Conservation (phyloP, 2,113 vertebrate genomes). For the Ramphastos sulfuratus region DNA sequence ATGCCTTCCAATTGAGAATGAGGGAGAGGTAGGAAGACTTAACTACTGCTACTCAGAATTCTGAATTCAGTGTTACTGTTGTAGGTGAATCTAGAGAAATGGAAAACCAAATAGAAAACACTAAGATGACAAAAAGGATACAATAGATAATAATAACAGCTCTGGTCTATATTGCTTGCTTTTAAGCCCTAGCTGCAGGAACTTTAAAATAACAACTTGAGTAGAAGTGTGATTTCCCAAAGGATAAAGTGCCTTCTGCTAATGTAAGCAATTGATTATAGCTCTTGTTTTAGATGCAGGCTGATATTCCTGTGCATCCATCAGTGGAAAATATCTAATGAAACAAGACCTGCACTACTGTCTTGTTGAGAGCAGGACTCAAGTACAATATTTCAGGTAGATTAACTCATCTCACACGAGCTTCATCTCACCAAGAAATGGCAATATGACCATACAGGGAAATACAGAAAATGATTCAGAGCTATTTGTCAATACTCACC, state of each 20-base stretch:
- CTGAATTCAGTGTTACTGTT: neutral
- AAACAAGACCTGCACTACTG: neutral
- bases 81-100: neutral
- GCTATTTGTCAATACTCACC: slow-evolving; percentile 75
- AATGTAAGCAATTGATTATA: neutral
- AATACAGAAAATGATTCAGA: neutral
- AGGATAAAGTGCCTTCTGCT: neutral
- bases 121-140: neutral
- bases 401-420: neutral
- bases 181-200: neutral
- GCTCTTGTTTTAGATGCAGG: neutral
- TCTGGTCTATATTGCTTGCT: neutral
- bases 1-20: neutral
- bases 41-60: neutral
- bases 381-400: neutral
- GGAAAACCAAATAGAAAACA: neutral
- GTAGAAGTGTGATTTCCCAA: neutral
- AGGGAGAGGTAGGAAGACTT: neutral
- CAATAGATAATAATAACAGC: neutral
- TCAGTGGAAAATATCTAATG: neutral
- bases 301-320: neutral
- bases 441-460: neutral
- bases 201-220: neutral
- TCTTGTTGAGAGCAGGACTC: neutral
- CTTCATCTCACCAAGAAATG: neutral